These are phyloP conservation scores for Amphipyra tragopoginis DNA, from an alignment of 2,888 invertebrate genomes.

Conservation along the genomic window DNA sequence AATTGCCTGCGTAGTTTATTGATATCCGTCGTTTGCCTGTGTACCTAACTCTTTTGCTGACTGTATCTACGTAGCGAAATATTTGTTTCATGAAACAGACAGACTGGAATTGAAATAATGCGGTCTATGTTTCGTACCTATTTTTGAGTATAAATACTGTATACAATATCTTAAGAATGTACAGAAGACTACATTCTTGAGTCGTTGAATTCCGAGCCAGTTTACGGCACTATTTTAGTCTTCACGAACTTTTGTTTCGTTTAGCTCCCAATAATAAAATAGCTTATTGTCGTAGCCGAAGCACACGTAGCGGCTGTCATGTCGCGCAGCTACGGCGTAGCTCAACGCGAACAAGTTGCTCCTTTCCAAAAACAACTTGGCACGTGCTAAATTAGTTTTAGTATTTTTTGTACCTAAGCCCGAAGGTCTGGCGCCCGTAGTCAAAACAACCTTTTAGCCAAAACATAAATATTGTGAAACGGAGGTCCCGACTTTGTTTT, in stretches of 20 bases:
- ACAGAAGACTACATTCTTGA: slow-evolving; percentile 6
- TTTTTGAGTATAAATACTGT: slow-evolving; percentile 23
- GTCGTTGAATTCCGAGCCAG: slow-evolving; percentile 14
- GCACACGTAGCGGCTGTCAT: slow-evolving; percentile 62
- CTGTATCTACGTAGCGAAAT: no score
- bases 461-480: slow-evolving; percentile 36
- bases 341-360: slow-evolving; percentile 37
- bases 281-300: slow-evolving; percentile 51
- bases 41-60: no score
- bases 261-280: slow-evolving; percentile 42
- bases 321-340: slow-evolving; percentile 52
- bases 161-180: no score
- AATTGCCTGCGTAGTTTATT: no score
- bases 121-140: slow-evolving; percentile 5
- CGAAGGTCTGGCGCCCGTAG: slow-evolving; percentile 35
- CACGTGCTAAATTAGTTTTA: slow-evolving; percentile 52
- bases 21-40: no score
- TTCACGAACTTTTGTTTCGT: slow-evolving; percentile 34
- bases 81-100: slow-evolving; percentile 9
- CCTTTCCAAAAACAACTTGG: slow-evolving; percentile 49
- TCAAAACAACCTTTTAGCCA: slow-evolving; percentile 35
- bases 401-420: slow-evolving; percentile 28
- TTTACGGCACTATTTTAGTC: slow-evolving; percentile 25
- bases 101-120: slow-evolving; percentile 18
- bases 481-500: not conserved